Base-by-base conservation (phyloP, 2,113 vertebrate genomes). In the Xiphorhynchus elegans region DNA sequence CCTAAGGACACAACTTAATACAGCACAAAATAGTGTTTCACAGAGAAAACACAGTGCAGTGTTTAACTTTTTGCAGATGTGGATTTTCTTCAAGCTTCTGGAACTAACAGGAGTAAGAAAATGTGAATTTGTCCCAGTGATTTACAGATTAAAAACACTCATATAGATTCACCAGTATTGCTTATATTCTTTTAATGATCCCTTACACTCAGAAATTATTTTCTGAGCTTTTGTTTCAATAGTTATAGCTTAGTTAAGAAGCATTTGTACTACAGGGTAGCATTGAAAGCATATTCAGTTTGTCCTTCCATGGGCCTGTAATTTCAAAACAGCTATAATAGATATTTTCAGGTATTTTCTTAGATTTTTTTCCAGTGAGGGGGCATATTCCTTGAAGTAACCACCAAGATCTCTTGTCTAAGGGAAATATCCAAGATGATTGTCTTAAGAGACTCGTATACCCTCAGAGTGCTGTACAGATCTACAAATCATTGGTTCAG, bases 1-100 rank as follows among this genome's bases (percentile, higher is more conserved):
- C 87, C 84, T 85, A 26, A 91, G 81, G 84, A 79, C 66, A 73
- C 16, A 75, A 26, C 53, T 92, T 94, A 83, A 64, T 91, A 64
- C 66, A 79, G 20, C 70, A 95, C 69, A 79, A 79, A 93, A 84
- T 60, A 87, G 18, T 29, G 28, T 89, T 89, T 82, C 58, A 6
- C 37, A 50, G 37, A 84, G 66, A 53, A 89, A 79, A 92, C 26
- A 74, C 33, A 75, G 60, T 28, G 24, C 14, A 40, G 4, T 64
- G 25, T 94, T 93, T 75, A 86, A 73, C 55, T 77, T 92, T 70
- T 76, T 89, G 70, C 69, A 87, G 69, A 60, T 47, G 29, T 49
- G 60, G 14, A 18, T 93, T 75, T 93, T 95, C 83, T 70, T 19
- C 64, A 52, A 63, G 28, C 11, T 92, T 93, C 15, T 95, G 35